A percentile compares a stretch with the other conserved stretches of the same genome.
Evolutionary conservation across 2,888 invertebrate species (phyloP).

Genomic region (Abrostola triplasia): DNA sequence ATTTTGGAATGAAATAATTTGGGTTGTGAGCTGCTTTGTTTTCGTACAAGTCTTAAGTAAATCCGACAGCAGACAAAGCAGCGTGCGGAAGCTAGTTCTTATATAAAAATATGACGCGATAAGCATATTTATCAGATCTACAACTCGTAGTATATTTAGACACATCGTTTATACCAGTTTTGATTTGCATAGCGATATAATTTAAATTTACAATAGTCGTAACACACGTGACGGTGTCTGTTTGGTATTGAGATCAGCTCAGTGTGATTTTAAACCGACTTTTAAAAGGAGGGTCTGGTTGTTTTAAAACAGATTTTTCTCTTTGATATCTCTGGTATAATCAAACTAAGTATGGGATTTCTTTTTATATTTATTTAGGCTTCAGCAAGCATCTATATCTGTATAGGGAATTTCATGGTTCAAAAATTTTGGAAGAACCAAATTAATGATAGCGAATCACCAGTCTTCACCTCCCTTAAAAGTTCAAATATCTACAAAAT

Average conservation of each 20-base stretch:
- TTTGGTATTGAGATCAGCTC: background rate
- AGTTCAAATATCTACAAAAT: too few relatives aligned
- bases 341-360: background rate
- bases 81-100: background rate
- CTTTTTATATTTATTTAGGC: background rate
- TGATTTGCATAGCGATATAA: conserved; percentile 45
- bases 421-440: too few relatives aligned
- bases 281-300: background rate
- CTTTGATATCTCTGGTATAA: background rate
- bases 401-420: too few relatives aligned
- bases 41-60: background rate
- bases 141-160: conserved; percentile 21
- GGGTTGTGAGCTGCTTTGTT: background rate
- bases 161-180: conserved; percentile 28
- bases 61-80: background rate
- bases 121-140: conserved; percentile 14
- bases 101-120: background rate
- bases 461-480: too few relatives aligned
- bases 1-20: background rate
- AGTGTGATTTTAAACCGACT: background rate
- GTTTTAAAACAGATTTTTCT: background rate
- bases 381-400: too few relatives aligned
- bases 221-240: conserved; percentile 9
- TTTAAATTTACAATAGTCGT: conserved; percentile 38
- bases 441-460: too few relatives aligned